Evolutionary conservation across 2,113 vertebrate species (phyloP), one percentile per base, ranked within the genome.

Genomic region (Phasianus colchicus): DNA sequence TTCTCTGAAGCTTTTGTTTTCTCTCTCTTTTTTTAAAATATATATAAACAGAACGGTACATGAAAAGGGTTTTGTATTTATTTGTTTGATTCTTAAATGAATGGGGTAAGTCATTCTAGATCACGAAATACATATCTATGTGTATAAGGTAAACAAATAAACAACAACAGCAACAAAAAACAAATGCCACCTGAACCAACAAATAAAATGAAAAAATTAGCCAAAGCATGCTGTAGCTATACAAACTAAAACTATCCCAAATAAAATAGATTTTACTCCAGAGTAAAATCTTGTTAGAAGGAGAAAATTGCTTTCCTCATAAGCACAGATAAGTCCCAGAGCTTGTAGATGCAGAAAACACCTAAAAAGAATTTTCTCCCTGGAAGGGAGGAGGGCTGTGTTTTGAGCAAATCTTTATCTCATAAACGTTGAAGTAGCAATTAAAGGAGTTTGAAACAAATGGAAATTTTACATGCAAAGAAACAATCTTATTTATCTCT

Each of bases 271-370:
- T 98, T 97, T 97, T 93, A 92, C 92, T 97, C 88, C 67, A 91
- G 93, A 97, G 92, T 91, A 96, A 97, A 97, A 97, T 97, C 91
- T 96, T 97, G 85, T 97, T 97, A 96, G 80, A 91, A 95, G 57
- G 82, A 67, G 90, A 88, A 96, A 96, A 97, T 97, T 96, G 83
- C 90, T 92, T 96, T 92, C 60, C 90, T 91, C 69, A 72, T 83
- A 96, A 79, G 66, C 47, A 72, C 86, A 91, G 94, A 96, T 95
- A 97, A 96, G 72, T 90, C 86, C 64, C 61, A 63, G 90, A 94
- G 83, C 83, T 57, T 86, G 91, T 63, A 69, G 91, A 83, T 64
- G 84, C 42, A 83, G 43, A 96, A 90, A 89, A 81, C 32, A 72
- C 11, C 34, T 69, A 90, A 90, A 21, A 79, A 96, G 71, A 63